Conservation (phyloP, 2,888 invertebrate species). For the Diarsia dahlii region DNA sequence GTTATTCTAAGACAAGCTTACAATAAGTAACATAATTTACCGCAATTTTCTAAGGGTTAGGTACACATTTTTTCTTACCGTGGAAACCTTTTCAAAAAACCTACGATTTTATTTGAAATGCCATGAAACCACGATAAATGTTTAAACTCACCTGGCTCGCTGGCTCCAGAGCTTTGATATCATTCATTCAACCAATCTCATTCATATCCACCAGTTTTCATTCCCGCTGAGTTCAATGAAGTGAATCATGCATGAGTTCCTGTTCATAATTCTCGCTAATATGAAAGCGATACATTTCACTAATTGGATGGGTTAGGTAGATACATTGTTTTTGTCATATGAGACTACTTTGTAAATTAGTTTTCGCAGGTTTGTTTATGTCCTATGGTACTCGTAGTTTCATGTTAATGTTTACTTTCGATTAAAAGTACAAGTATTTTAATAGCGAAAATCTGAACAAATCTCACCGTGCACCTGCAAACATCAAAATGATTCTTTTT, state of each 20-base stretch:
- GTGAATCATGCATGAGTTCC: slow-evolving; percentile 50
- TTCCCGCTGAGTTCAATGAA: slow-evolving; percentile 46
- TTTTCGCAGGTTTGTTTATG: slow-evolving; percentile 29
- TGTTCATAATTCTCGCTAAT: slow-evolving; percentile 47
- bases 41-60: slow-evolving; percentile 1
- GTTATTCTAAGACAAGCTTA: background rate
- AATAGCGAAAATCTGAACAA: background rate
- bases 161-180: slow-evolving; percentile 9
- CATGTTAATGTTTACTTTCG: background rate
- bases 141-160: slow-evolving; percentile 2
- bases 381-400: background rate
- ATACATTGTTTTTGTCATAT: slow-evolving; percentile 25
- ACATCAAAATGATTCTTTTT: background rate
- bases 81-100: background rate
- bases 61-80: background rate
- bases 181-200: slow-evolving; percentile 45
- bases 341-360: slow-evolving; percentile 39
- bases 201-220: slow-evolving; percentile 34
- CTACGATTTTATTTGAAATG: background rate
- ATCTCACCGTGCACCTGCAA: background rate
- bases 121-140: slow-evolving; percentile 1
- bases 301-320: slow-evolving; percentile 49
- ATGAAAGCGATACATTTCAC: slow-evolving; percentile 50
- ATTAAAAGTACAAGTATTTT: background rate
- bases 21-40: background rate